Percentiles rank a stretch among this genome's conserved stretches.
Evolutionary conservation across 23 tunicate genomes (phyloP).

Genomic region (Halocynthia aurantium): DNA sequence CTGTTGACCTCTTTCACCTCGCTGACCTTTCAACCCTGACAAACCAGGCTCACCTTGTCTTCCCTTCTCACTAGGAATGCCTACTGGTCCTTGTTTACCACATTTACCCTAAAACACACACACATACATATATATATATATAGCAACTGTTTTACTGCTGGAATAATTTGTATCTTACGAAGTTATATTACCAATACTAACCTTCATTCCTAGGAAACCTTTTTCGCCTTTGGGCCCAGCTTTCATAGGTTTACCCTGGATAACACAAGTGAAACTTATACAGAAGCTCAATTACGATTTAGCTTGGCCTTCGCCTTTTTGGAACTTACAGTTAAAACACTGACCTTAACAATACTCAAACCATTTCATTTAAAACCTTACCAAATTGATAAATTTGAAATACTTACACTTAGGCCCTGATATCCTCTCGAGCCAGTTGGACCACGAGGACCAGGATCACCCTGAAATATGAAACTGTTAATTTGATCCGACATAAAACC

Average conservation of each 20-base stretch:
- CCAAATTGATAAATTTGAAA: neutral
- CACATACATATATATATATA: too few relatives aligned
- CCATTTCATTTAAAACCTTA: too few relatives aligned
- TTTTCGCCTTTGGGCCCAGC: neutral
- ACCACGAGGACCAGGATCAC: neutral
- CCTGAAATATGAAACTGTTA: conserved; percentile 5
- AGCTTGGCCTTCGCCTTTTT: neutral
- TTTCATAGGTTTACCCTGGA: conserved; percentile 5
- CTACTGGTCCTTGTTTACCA: neutral
- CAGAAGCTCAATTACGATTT: too few relatives aligned
- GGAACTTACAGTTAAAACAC: neutral
- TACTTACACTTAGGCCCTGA: conserved; percentile 1
- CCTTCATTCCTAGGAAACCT: conserved; percentile 1
- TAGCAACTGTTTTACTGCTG: neutral
- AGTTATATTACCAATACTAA: neutral
- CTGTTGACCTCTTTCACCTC: conserved; percentile 10
- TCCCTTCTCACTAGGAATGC: conserved; percentile 5
- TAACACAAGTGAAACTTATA: neutral
- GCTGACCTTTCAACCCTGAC: conserved; percentile 8
- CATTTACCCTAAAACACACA: neutral
- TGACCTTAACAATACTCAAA: too few relatives aligned
- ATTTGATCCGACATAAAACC: neutral
- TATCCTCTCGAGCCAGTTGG: neutral
- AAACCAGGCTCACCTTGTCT: neutral
- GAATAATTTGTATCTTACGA: neutral